Base-by-base conservation (phyloP, 2,113 vertebrate species). In the Lepus europaeus region DNA sequence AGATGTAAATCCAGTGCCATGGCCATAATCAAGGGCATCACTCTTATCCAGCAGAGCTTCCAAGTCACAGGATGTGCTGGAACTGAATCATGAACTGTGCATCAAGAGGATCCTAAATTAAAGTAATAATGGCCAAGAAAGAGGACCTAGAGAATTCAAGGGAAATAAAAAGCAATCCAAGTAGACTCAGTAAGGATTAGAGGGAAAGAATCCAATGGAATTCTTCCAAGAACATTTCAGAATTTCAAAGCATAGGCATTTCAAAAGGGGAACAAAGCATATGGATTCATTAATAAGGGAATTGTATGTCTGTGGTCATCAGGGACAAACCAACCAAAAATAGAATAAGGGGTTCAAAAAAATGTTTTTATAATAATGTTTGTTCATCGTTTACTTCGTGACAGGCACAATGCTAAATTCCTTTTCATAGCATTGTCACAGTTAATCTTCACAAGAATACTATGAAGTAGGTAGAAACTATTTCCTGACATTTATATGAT, bases 201-300 rank as follows among this genome's bases (percentile, higher is more conserved):
- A 91, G 74, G 51, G 53, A 82, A 95, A 14, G 70, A 66, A 82
- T 22, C 63, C 69, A 73, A 2, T 36, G 36, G 64, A 89, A 89
- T 51, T 31, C 80, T 91, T 89, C 51, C 87, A 88, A 68, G 11
- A 36, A 39, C 51, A 80, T 70, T 94, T 94, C 59, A 69, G 83
- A 51, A 86, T 83, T 86, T 90, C 8, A 45, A 91, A 88, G 19
- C 5, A 45, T 20, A 36, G 25, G 5, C 69, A 61, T 72, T 68
- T 74, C 45, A 51, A 81, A 73, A 61, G n/a, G n/a, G 19, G 1
- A 23, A 56, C 19, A 72, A 25, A 33, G 8, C 3, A 17, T 63
- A 23, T 1, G 70, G 77, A 23, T 17, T 63, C 27, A 20, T 56
- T 39, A 74, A 33, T 73, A 87, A 93, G 72, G 84, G 82, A 85